phyloP scores from a whole-genome alignment of 2,797 vertebrate species.

The Rhinella marina region DNA sequence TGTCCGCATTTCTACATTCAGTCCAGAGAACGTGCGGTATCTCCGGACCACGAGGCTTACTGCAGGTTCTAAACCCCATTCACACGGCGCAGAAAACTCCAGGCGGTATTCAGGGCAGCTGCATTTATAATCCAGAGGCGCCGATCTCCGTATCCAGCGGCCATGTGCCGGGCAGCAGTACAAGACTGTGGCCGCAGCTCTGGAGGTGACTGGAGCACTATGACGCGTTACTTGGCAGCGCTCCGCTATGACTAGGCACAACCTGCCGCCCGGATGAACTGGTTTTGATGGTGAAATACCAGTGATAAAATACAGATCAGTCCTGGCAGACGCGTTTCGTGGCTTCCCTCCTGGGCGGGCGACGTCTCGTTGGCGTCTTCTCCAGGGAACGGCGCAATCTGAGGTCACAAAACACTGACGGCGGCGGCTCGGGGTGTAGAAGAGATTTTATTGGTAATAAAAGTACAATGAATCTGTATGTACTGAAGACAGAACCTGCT shows the following conservation, averaged over 20 bases:
- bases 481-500: not conserved
- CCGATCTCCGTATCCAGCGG: too few species aligned
- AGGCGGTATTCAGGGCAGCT: too few species aligned
- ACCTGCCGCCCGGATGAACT: not conserved
- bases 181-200: not conserved
- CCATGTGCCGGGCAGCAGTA: not conserved
- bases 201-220: not conserved
- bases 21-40: too few species aligned
- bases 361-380: too few species aligned
- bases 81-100: too few species aligned
- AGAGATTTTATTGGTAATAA: not conserved
- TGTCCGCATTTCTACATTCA: too few species aligned
- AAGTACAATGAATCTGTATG: not conserved
- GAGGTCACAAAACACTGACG: not conserved
- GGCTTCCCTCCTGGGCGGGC: not conserved
- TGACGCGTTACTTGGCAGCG: not conserved
- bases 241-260: not conserved
- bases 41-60: too few species aligned
- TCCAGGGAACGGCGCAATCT: too few species aligned
- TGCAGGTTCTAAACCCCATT: too few species aligned
- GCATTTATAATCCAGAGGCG: too few species aligned
- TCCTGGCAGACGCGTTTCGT: not conserved
- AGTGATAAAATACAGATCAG: not conserved
- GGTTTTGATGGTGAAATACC: not conserved
- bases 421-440: not conserved